Evolutionary conservation across 2,888 invertebrate genomes (phyloP), one percentile per base, ranked within the genome.

Genomic region (Mamestra brassicae): DNA sequence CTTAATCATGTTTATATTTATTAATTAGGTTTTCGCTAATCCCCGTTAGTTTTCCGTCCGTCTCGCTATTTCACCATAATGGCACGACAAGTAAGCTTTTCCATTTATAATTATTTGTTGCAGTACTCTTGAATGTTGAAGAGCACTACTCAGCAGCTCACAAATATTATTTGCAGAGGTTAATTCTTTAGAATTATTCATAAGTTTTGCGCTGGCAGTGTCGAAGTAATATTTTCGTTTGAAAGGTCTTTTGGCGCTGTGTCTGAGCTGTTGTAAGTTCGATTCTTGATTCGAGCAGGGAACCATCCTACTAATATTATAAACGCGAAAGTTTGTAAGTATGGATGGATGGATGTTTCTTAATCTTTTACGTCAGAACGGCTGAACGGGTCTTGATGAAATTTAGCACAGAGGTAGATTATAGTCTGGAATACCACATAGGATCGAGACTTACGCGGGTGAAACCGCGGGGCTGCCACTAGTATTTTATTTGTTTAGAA

Each of bases 11-110:
- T 54, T 61, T 54, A 50, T 64, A 45, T 60, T 66, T 62, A 81
- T 76, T 63, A 45, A 81, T 76, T 67, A 36, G 6, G 3, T 62
- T 62, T 45, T 42, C 17, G 36, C 3, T 76, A 69, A 81, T 79
- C 26, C 54, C 38, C 58, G 42, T 61, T 60, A 47, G 64, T 50
- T 68, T 60, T 7, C 55, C 42, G 15, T 62, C 57, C 17, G 42
- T 73, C 15, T 6, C n/a, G 11, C 17, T 13, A n/a, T 72, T 80
- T 15, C 47, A 2, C 13, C 7, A 50, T 10, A 26, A 11, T 67
- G 47, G 36, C 10, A 17, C 11, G 26, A 63, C 45, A 58, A 67
- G 68, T 55, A 78, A 34, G 8, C 38, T n/a, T 57, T 26, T 11
- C 13, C 70, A 8, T 73, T 26, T 45, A 57, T 74, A 68, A 73